phyloP scores from a whole-genome alignment of 2,113 vertebrate species.

The Hippocampus barbouri region DNA sequence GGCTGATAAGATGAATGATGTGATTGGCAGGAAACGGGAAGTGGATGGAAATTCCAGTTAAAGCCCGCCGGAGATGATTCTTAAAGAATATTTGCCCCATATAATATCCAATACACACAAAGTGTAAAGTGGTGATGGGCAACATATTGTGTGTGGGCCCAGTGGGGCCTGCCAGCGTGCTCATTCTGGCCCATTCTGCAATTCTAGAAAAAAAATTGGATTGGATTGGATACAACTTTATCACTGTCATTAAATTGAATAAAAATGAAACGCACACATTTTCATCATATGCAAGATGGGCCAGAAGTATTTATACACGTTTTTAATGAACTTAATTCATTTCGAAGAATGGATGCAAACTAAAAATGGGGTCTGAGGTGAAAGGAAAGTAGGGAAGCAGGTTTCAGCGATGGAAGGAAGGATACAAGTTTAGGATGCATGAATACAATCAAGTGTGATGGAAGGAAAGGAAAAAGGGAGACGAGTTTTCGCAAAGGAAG shows the following conservation, averaged over 20 bases:
- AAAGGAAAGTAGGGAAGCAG: too few species aligned
- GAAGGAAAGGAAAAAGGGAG: too few species aligned
- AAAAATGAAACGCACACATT: neutral
- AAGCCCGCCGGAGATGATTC: neutral
- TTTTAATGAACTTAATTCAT: too few species aligned
- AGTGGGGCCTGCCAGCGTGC: neutral
- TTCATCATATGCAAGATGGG: neutral
- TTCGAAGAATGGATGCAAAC: too few species aligned
- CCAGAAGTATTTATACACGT: too few species aligned
- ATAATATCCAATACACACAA: neutral
- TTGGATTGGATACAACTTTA: too few species aligned
- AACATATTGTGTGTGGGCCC: neutral
- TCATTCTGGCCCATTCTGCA: neutral
- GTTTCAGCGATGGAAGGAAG: too few species aligned
- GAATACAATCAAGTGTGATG: too few species aligned
- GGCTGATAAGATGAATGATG: slow-evolving; percentile 13
- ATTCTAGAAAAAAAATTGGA: neutral
- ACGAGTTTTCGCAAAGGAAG: too few species aligned
- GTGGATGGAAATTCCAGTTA: neutral
- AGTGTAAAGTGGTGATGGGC: neutral
- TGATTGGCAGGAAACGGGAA: slow-evolving; percentile 4
- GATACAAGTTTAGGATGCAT: too few species aligned
- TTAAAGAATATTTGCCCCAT: neutral
- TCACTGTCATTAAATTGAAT: neutral
- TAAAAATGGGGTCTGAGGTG: too few species aligned